These are phyloP conservation scores for Synanceia verrucosa DNA, from an alignment of 2,797 vertebrate genomes.

Conservation along the genomic window DNA sequence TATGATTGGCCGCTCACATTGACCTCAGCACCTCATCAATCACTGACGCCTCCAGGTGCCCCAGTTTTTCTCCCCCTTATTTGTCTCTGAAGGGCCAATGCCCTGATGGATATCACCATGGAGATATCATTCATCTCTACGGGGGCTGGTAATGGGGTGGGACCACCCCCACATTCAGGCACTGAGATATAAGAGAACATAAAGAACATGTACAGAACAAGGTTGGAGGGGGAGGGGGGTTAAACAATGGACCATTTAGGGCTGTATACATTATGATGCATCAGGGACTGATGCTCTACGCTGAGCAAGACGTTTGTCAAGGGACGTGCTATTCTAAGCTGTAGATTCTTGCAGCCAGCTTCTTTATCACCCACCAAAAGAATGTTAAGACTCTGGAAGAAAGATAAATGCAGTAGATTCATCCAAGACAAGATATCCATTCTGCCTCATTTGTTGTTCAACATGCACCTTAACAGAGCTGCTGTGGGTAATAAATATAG, in stretches of 20 bases:
- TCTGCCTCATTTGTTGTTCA: constrained; percentile 50
- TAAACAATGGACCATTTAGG: constrained; percentile 48
- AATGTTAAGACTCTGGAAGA: constrained; percentile 18
- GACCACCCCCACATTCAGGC: constrained; percentile 54
- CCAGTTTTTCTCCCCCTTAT: constrained; percentile 50
- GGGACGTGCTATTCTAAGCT: constrained; percentile 2
- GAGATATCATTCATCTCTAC: constrained; percentile 64
- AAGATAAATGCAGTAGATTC: constrained; percentile 35
- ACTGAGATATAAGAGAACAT: constrained; percentile 32
- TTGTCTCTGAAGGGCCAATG: constrained; percentile 60
- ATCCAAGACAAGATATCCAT: constrained; percentile 35
- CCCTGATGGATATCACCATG: constrained; percentile 67
- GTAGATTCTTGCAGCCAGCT: constrained; percentile 21
- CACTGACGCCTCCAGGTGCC: constrained; percentile 62
- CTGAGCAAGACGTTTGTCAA: constrained; percentile 54
- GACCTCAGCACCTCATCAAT: constrained; percentile 72
- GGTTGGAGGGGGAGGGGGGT: constrained; percentile 13
- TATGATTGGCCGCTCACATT: constrained; percentile 74
- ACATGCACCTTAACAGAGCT: constrained; percentile 20
- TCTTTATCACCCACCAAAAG: constrained; percentile 30
- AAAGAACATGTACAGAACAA: constrained; percentile 16
- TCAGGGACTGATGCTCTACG: constrained; percentile 38
- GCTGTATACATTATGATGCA: constrained; percentile 42
- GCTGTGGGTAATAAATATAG: constrained; percentile 40
- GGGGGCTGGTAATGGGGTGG: constrained; percentile 55